These are phyloP conservation scores for Calypte anna DNA, from an alignment of 2,113 vertebrate genomes.

Conservation along the genomic window DNA sequence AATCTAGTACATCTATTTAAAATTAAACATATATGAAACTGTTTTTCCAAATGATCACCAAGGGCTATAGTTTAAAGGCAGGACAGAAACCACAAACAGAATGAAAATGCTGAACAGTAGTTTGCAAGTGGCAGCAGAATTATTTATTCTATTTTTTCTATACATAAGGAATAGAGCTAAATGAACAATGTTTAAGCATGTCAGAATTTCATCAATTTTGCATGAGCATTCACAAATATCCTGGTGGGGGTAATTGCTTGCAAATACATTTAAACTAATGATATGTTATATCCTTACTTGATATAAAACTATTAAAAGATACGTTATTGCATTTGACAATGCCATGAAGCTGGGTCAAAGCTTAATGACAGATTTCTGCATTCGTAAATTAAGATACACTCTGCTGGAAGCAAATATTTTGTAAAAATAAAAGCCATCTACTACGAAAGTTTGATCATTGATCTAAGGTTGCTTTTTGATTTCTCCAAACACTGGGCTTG, in stretches of 20 bases:
- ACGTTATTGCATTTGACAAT: conserved; percentile 85
- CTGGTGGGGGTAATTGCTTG: conserved; percentile 87
- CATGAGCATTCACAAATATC: conserved; percentile 84
- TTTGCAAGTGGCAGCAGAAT: conserved; percentile 79
- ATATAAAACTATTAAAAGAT: conserved; percentile 88
- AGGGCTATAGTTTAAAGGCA: conserved; percentile 80
- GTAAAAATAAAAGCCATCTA: conserved; percentile 82
- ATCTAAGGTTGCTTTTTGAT: conserved; percentile 70
- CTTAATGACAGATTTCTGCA: conserved; percentile 85
- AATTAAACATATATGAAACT: conserved; percentile 85
- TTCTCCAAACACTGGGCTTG: conserved; percentile 28
- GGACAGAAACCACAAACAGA: conserved; percentile 67
- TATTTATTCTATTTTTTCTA: conserved; percentile 86
- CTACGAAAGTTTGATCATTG: conserved; percentile 75
- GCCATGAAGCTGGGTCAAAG: conserved; percentile 84
- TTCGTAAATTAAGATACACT: conserved; percentile 84
- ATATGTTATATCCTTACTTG: conserved; percentile 86
- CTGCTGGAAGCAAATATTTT: conserved; percentile 86
- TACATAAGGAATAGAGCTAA: conserved; percentile 84
- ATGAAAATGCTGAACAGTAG: conserved; percentile 76
- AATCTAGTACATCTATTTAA: conserved; percentile 80
- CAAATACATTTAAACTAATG: conserved; percentile 89
- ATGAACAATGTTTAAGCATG: conserved; percentile 86
- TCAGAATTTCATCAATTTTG: conserved; percentile 87
- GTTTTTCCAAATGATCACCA: conserved; percentile 78